Evolutionary conservation across 2,797 vertebrate genomes (phyloP), one percentile per base, ranked within the genome.

Genomic region (Micropoecilia bifurca): DNA sequence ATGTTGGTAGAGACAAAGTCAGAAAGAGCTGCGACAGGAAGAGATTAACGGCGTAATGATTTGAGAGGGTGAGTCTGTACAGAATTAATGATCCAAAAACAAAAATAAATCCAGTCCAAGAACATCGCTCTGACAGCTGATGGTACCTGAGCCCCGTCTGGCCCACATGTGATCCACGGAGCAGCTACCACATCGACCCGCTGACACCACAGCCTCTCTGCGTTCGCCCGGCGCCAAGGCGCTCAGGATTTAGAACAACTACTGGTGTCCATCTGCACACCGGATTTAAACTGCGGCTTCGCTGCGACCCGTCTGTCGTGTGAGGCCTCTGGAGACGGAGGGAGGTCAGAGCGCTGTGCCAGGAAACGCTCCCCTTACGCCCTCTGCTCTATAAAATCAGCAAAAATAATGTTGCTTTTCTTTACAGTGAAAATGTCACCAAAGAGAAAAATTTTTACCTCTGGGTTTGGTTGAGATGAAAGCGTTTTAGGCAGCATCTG

Each of bases 241-340:
- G 43, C 84, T 78, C 83, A 88, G 92, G 94, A 93, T 93, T 91
- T 91, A 91, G 90, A 86, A 86, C 88, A 85, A 89, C 91, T 77
- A 88, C 91, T 88, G 86, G 83, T 84, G 90, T 91, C 94, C 95
- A 94, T 95, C 93, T 95, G 94, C 91, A 93, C 90, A 92, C 92
- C 93, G 92, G 94, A 95, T 95, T 94, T 94, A 84, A 91, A 92
- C 76, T n/a, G 88, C 78, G 88, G 91, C 91, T 91, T 89, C 87
- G 83, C 93, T 92, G 93, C 85, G 91, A 92, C 90, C 93, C 93
- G 91, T 95, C 94, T 95, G 95, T 94, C 87, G 89, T 89, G 88
- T 85, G 78, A 83, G 86, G 88, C 89, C 91, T 91, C 89, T 90
- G 86, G 91, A 93, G 91, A 92, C 81, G n/a, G 76, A 76, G 82